Conservation (phyloP, 2,113 vertebrate genomes). For the Chloropsis cyanopogon region DNA sequence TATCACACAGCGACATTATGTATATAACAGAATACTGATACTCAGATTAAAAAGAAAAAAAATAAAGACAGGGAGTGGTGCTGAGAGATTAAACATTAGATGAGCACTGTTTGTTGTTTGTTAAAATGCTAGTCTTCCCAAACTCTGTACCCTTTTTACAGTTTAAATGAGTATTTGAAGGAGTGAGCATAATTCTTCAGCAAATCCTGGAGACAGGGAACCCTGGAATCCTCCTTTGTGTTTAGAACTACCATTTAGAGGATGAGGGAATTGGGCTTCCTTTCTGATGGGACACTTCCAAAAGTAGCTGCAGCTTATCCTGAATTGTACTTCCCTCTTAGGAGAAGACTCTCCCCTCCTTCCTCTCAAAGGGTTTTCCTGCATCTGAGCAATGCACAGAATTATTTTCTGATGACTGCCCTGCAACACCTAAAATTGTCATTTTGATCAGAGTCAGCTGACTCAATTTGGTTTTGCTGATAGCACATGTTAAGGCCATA, state of each 20-base stretch:
- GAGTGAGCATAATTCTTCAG: neutral
- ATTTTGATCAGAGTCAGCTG: neutral
- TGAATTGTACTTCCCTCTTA: neutral
- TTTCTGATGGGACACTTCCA: neutral
- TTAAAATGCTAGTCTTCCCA: neutral
- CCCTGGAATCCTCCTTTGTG: neutral
- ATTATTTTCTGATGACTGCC: neutral
- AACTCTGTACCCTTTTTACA: neutral
- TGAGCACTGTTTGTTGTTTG: neutral
- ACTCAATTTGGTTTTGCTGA: neutral
- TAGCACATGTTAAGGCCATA: rapidly evolving
- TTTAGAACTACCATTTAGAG: neutral
- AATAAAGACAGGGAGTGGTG: rapidly evolving
- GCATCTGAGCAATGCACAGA: neutral
- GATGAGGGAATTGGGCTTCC: neutral
- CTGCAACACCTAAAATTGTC: neutral
- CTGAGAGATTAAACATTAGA: neutral
- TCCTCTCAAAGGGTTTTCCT: neutral
- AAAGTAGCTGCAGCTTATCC: neutral
- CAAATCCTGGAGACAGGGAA: neutral
- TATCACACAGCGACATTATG: neutral
- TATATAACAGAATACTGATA: neutral
- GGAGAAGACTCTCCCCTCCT: neutral
- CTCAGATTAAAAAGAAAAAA: neutral
- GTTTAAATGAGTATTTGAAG: neutral